Evolutionary conservation across 2,113 vertebrate species (phyloP), one percentile per base, ranked within the genome.

Genomic region (Electrona antarctica): DNA sequence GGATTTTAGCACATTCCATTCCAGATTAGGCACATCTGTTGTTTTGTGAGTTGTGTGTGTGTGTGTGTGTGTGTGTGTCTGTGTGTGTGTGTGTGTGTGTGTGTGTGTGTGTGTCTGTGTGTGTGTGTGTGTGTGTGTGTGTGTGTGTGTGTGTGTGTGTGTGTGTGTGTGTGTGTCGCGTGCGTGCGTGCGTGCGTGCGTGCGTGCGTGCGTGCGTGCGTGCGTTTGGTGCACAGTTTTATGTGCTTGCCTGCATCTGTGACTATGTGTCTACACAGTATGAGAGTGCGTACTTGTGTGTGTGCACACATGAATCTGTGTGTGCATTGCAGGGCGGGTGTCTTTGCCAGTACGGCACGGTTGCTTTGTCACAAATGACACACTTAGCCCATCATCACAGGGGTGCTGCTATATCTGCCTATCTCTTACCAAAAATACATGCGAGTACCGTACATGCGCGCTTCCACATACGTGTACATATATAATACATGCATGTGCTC

Each of bases 1-100:
- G 64, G 71, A 84, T 85, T 88, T 87, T 74, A 83, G 70, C 79
- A 75, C 77, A 85, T 85, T 91, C 81, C 82, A 82, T 77, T 82
- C 74, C 78, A 85, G 80, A 86, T 87, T 82, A 78, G 71, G 75
- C 79, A 78, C 77, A 78, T 79, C 78, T 83, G 76, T 81, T 85
- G 69, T 81, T 83, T 77, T 41, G 11, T 52, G 55, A 28, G 54
- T 41, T 52, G 55, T 28, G 45, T 69, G 57, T 60, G 48, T 8
- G 54, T 57, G 54, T 91, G 89, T 88, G 90, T 45, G 10, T 70
- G 41, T 64, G 15, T 41, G 11, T 52, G 55, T 28, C 15, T 69
- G 57, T 60, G 48, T 8, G 54, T 57, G 54, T 91, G 89, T 88
- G 90, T 45, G 10, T 70, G 41, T 64, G 15, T 29, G 51, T 51